Conservation (phyloP, 2,113 vertebrate genomes). For the Lepus timidus region DNA sequence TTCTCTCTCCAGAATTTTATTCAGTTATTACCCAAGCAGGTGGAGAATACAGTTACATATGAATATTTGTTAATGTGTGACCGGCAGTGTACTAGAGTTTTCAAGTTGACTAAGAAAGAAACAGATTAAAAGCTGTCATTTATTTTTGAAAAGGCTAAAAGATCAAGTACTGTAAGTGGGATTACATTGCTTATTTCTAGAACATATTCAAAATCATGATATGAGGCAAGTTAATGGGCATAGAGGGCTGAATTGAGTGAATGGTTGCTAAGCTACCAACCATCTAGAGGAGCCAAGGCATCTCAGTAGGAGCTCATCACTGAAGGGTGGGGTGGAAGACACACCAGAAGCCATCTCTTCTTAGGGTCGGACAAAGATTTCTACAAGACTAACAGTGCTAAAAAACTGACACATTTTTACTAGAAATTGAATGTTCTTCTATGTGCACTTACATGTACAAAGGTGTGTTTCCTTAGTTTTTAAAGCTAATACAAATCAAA, state of each 20-base stretch:
- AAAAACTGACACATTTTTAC: slow-evolving; percentile 69
- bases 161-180: background rate
- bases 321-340: slow-evolving; percentile 74
- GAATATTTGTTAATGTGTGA: background rate
- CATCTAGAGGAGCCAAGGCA: slow-evolving; percentile 69
- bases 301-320: slow-evolving; percentile 69
- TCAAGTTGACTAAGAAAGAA: background rate
- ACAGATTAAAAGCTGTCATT: background rate
- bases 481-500: slow-evolving; percentile 80
- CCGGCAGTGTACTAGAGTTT: background rate
- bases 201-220: background rate
- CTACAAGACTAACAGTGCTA: slow-evolving; percentile 71
- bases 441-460: slow-evolving; percentile 17
- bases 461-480: slow-evolving; percentile 77
- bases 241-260: background rate
- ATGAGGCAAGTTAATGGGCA: background rate
- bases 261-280: background rate
- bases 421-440: slow-evolving; percentile 33
- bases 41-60: background rate
- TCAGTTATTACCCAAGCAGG: background rate
- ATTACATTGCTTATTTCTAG: background rate
- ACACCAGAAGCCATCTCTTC: slow-evolving; percentile 71
- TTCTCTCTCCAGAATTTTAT: background rate
- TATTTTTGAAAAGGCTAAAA: background rate
- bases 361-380: slow-evolving; percentile 20